Conservation (phyloP, 1,140 invertebrate genomes). For the Scylla paramamosain region DNA sequence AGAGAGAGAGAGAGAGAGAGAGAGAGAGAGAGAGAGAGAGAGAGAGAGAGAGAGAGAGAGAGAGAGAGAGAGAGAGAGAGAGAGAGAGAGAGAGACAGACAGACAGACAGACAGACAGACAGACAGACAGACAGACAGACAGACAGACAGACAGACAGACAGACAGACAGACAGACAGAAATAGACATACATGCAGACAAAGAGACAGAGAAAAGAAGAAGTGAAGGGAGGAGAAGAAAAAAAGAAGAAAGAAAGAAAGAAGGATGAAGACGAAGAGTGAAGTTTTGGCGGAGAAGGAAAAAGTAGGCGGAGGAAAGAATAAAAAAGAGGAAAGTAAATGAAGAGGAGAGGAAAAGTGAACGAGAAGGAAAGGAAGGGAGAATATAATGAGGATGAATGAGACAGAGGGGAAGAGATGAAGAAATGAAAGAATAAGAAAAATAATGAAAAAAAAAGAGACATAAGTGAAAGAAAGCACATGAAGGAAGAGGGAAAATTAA, state of each 20-base stretch:
- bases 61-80: constrained; percentile 41
- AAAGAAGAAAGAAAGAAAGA: neutral
- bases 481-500: too few species aligned
- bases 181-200: too few species aligned
- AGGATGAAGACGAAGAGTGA: too few species aligned
- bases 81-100: constrained; percentile 25
- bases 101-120: neutral
- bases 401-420: too few species aligned
- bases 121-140: neutral
- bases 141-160: neutral
- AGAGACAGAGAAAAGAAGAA: neutral
- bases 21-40: neutral
- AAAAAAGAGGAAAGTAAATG: too few species aligned
- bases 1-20: too few species aligned
- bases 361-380: neutral
- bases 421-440: too few species aligned
- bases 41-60: constrained; percentile 6
- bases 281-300: too few species aligned
- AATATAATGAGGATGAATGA: neutral
- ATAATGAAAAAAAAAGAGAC: too few species aligned
- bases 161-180: constrained; percentile 35
- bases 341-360: neutral
- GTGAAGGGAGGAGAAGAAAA: neutral
- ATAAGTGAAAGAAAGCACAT: too few species aligned
- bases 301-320: too few species aligned